Base-by-base conservation (phyloP, 2,888 invertebrate species). In the Philaethria dido region DNA sequence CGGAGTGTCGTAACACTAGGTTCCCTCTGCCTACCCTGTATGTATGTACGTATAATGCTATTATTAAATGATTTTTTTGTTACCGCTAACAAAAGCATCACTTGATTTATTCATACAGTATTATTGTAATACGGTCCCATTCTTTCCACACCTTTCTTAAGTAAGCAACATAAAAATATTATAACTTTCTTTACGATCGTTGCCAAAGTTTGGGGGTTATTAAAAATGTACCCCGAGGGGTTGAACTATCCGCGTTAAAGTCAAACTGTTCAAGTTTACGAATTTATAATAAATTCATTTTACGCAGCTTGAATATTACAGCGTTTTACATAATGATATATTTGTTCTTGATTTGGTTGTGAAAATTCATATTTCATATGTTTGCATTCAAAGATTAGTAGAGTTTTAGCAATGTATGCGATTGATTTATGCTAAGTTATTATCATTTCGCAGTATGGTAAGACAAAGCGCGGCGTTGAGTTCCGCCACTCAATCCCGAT, bases 141-240 rank as follows among this genome's bases (percentile, higher is more conserved):
- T 55, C 25, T 47, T 29, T 39, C 22, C n/a, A 22, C 33, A 62
- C 39, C 25, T 62, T 42, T 62, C 33, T 42, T 50, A 5, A 14
- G 13, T 16, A 39, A 50, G 48, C 39, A 50, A 62, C 36, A 50
- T 62, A 62, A 62, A 62, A 62, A 62, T 50, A 50, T 62, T 50
- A 50, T 42, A 62, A 62, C 48, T 50, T 52, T 47, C 50, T 62
- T 62, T 62, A 62, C 62, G 62, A 63, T 63, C 54, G 33, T 22
- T 29, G 29, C 16, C 20, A 61, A 61, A 55, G 54, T 60, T 29
- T 39, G 16, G 16, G 72, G 71, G 68, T 77, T 75, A 75, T 80
- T 78, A 77, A 79, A 80, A 78, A 79, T 75, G 64, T 70, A 78
- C 72, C 75, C 77, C 72, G 0, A 18, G 71, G 74, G 78, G 72